These are phyloP conservation scores for Junco hyemalis DNA, from an alignment of 2,113 vertebrate genomes.

Conservation along the genomic window DNA sequence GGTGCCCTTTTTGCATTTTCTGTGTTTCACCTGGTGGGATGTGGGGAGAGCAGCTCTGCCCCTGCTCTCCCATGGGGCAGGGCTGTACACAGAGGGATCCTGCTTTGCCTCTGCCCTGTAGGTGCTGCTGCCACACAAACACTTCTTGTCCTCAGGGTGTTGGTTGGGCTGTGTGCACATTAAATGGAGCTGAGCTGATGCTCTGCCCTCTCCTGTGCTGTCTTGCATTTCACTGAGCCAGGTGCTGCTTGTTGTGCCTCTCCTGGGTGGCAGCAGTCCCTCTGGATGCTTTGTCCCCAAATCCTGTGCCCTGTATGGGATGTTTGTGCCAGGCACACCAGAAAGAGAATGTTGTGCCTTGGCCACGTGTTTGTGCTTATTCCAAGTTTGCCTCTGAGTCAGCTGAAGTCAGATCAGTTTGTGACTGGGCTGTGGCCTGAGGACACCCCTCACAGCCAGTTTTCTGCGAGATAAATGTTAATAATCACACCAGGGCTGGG, in stretches of 20 bases:
- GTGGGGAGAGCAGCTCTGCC: background rate
- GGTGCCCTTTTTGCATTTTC: background rate
- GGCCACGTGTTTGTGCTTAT: background rate
- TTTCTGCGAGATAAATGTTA: accelerated
- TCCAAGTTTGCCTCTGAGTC: background rate
- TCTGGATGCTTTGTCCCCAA: background rate
- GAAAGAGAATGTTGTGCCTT: background rate
- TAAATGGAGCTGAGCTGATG: background rate
- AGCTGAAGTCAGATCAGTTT: background rate
- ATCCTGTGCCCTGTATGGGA: accelerated
- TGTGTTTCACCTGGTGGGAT: background rate
- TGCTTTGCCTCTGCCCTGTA: background rate
- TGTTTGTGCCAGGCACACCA: background rate
- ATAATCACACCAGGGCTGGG: background rate
- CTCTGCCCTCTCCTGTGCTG: background rate
- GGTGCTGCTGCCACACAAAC: slow-evolving; percentile 17
- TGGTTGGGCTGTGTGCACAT: accelerated
- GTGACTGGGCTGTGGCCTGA: background rate
- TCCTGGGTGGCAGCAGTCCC: background rate
- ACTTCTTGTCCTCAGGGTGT: background rate
- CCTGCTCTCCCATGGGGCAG: background rate
- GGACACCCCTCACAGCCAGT: background rate
- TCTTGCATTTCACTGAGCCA: background rate
- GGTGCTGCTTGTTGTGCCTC: background rate
- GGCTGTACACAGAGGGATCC: background rate